Base-by-base conservation (phyloP, 2,888 invertebrate species). In the Napeogenes inachia region DNA sequence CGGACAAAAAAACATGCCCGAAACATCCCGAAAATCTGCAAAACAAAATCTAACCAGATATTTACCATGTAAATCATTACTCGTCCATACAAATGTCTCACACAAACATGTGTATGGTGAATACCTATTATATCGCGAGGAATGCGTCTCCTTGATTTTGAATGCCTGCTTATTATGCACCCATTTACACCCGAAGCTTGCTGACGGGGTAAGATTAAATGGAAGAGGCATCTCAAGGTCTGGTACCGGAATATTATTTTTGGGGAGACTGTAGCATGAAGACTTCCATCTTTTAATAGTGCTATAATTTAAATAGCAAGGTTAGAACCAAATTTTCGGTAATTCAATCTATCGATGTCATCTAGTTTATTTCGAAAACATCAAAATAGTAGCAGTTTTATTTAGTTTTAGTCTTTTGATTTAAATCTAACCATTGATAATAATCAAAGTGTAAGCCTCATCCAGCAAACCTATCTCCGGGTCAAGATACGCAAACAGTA, bases 111-210 rank as follows among this genome's bases (percentile, higher is more conserved):
- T 89, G 89, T 88, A 85, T 76, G 73, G 75, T 77, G 83, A 80
- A 84, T 85, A 80, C 85, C 86, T 85, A 89, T 89, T 88, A 88
- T 89, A 85, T 79, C 68, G 74, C 73, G 63, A 73, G 85, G 87
- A 87, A 89, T 88, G 87, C 77, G 78, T 84, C 83, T 75, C 77
- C 73, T 80, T 89, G 87, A 89, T 89, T 88, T 89, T 89, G 89
- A 87, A 89, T 89, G 87, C 83, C 73, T 80, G 76, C 87, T 89
- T 89, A 89, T 89, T 90, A 90, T 90, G 89, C 89, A 87, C 84
- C 89, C 89, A 90, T 90, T 90, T 89, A 90, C 89, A 89, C 89
- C 87, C 70, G 78, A 73, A 72, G 75, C 64, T 65, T 72, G 74
- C 50, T 6, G 57, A 56, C 73, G 10, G 42, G 47, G 73, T 62